Conservation (phyloP, 2,797 vertebrate species). For the Streptopelia turtur region DNA sequence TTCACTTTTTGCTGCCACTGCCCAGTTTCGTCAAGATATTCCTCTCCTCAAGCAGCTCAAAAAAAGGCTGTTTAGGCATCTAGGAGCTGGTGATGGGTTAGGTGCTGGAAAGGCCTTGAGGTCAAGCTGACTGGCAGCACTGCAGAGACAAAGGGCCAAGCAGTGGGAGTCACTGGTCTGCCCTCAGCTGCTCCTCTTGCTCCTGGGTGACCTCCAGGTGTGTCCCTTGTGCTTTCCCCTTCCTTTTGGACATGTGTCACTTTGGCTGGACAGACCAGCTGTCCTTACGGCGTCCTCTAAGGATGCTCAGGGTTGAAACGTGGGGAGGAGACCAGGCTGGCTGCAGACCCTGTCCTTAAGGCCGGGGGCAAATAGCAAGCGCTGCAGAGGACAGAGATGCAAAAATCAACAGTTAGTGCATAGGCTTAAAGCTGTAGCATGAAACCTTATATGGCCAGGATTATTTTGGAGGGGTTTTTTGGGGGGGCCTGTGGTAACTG, state of each 20-base stretch:
- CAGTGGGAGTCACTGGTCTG: not conserved
- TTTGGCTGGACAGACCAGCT: not conserved
- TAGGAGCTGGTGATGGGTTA: not conserved
- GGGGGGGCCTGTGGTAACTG: not conserved
- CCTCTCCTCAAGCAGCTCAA: not conserved
- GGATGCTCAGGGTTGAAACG: accelerated
- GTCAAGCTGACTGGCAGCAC: accelerated
- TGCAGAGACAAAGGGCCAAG: not conserved
- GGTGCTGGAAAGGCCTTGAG: not conserved
- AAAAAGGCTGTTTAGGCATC: not conserved
- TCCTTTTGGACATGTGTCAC: not conserved
- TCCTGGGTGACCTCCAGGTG: not conserved
- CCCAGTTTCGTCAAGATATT: not conserved
- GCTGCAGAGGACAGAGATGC: not conserved
- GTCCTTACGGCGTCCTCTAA: not conserved
- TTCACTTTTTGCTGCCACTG: not conserved
- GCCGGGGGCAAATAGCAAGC: not conserved
- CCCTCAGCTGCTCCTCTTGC: not conserved
- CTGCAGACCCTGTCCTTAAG: not conserved
- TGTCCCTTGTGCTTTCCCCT: not conserved
- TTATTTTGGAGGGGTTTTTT: no score
- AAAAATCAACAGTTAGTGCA: not conserved
- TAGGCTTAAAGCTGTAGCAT: not conserved
- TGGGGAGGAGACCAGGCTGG: not conserved
- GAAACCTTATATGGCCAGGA: not conserved